A percentile compares a stretch with the other conserved stretches of the same genome.
Conservation (phyloP, 2,113 vertebrate genomes). For the Scomber colias region DNA sequence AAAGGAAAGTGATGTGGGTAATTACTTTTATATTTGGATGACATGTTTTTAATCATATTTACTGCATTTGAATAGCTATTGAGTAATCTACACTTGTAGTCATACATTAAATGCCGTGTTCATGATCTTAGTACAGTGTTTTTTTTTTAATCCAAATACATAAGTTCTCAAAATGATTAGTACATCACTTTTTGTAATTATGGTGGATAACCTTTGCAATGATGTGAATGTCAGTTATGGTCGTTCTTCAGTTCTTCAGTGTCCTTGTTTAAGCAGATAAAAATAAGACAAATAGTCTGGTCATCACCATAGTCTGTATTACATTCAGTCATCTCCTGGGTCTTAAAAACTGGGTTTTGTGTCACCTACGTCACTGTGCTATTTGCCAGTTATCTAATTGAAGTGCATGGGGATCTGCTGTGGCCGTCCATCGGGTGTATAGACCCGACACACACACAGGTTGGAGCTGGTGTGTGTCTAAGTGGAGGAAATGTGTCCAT, state of each 20-base stretch:
- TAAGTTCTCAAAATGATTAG: background rate
- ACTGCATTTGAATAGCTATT: background rate
- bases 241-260: background rate
- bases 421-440: constrained; percentile 1
- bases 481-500: constrained; percentile 13
- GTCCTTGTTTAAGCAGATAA: constrained; percentile 37
- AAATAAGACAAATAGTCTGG: constrained; percentile 27
- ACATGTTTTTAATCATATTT: background rate
- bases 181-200: background rate
- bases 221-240: background rate
- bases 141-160: background rate
- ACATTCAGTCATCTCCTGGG: constrained; percentile 38
- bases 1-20: background rate
- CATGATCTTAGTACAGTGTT: background rate
- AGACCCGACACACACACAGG: constrained; percentile 21
- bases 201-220: background rate
- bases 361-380: constrained; percentile 59
- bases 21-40: constrained; percentile 11
- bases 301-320: constrained; percentile 14
- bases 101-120: background rate
- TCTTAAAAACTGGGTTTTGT: constrained; percentile 65
- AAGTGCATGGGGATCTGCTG: constrained; percentile 25
- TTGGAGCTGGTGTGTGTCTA: constrained; percentile 26
- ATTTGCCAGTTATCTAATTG: constrained; percentile 50
- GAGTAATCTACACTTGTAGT: background rate